Evolutionary conservation across 2,888 invertebrate genomes (phyloP).

Genomic region (Melinaea menophilus): DNA sequence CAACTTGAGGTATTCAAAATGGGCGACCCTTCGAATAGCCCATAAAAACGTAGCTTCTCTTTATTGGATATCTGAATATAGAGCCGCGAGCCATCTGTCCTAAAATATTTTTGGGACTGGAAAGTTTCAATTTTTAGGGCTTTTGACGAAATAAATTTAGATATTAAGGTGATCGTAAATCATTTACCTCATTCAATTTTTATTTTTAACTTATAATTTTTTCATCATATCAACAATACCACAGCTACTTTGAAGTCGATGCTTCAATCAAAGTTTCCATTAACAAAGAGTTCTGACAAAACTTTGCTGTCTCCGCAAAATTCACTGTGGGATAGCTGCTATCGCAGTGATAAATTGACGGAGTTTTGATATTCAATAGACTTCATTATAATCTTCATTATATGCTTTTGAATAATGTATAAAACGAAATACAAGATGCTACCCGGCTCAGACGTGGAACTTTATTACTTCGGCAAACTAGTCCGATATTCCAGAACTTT

Average conservation of each 20-base stretch:
- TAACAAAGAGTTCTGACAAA: slow-evolving; percentile 56
- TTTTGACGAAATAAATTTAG: slow-evolving; percentile 24
- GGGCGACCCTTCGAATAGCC: slow-evolving; percentile 56
- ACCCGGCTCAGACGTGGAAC: not conserved
- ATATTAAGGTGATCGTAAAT: slow-evolving; percentile 20
- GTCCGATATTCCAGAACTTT: too few species aligned
- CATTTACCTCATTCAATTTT: slow-evolving; percentile 12
- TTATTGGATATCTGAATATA: slow-evolving; percentile 60
- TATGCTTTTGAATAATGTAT: slow-evolving; percentile 22
- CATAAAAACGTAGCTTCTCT: slow-evolving; percentile 61
- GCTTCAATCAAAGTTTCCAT: slow-evolving; percentile 48
- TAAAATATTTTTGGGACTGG: slow-evolving; percentile 37
- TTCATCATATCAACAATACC: slow-evolving; percentile 8
- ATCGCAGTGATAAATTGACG: slow-evolving; percentile 65
- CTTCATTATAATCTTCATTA: slow-evolving; percentile 29
- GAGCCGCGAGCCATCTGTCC: slow-evolving; percentile 45
- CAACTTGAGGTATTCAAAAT: slow-evolving; percentile 60
- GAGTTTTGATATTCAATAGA: slow-evolving; percentile 62
- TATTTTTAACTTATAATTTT: not conserved
- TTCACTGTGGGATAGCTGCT: slow-evolving; percentile 47
- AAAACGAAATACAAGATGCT: slow-evolving; percentile 15
- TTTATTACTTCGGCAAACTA: too few species aligned
- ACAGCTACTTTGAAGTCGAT: slow-evolving; percentile 35
- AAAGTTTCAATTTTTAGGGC: slow-evolving; percentile 28
- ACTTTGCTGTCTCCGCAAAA: slow-evolving; percentile 54